Evolutionary conservation across 1,140 invertebrate genomes (phyloP), one percentile per base, ranked within the genome.

Genomic region (Psilanteris sp.): DNA sequence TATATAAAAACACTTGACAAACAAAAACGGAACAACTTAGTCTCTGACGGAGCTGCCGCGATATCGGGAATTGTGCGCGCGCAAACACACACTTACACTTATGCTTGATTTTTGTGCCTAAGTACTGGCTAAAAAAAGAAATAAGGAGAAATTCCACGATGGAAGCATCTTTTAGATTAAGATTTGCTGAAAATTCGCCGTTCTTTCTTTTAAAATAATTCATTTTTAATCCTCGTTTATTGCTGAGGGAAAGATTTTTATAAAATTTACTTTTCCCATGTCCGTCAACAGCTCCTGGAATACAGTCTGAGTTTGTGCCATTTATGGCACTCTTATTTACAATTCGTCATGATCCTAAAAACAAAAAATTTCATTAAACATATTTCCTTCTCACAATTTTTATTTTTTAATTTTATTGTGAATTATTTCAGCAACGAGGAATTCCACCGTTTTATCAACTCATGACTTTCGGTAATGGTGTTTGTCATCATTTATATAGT

Each of bases 331-430:
- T 29, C 61, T 55, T 83, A 81, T 84, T 90, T 92, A 93, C 87
- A 93, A 86, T 87, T 93, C 92, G 71, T 93, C 92, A 81, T 92
- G 92, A 57, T 90, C 89, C 89, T 90, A 80, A 24, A 89, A 89
- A 57, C 0, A 15, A 20, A 20, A 20, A 20, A 20, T 20, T 20
- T 20, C n/a, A n/a, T n/a, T n/a, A n/a, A n/a, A n/a, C n/a, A n/a
- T n/a, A n/a, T n/a, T n/a, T n/a, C n/a, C n/a, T n/a, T n/a, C n/a
- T n/a, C n/a, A n/a, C n/a, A n/a, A n/a, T n/a, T 20, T 20, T 20
- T 3, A 5, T 20, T 20, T 3, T 20, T 20, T 2, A 20, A 20
- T 20, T 20, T 20, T 20, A 5, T 20, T 20, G 2, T 20, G 5
- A 3, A 20, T 20, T 3, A 20, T 36, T 73, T 86, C 83, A 85